phyloP scores from a whole-genome alignment of 2,113 vertebrate species.

The Muntiacus reevesi region DNA sequence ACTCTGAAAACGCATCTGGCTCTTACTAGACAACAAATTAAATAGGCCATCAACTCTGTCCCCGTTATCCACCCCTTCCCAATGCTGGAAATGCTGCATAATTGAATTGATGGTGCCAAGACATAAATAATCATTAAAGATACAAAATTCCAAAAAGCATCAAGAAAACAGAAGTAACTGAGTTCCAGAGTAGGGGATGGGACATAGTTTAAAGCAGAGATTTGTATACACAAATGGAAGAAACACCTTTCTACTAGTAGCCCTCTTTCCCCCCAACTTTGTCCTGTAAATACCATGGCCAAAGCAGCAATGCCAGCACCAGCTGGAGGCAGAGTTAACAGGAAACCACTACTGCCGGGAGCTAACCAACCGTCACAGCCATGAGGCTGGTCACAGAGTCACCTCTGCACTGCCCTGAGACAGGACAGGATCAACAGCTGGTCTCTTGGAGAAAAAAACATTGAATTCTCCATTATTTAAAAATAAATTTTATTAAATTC shows the following conservation, averaged over 20 bases:
- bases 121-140: background rate
- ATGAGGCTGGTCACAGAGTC: background rate
- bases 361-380: background rate
- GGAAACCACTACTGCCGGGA: background rate
- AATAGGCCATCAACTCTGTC: background rate
- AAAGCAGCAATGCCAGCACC: background rate
- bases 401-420: background rate
- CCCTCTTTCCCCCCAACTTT: background rate
- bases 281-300: background rate
- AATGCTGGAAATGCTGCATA: background rate
- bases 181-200: background rate
- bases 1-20: background rate
- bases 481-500: background rate
- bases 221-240: no score
- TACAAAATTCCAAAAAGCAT: background rate
- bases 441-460: background rate
- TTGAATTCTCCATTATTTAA: background rate
- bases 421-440: background rate
- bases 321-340: background rate
- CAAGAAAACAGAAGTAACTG: background rate
- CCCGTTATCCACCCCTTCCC: background rate
- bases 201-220: background rate
- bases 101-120: background rate
- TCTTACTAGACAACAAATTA: background rate
- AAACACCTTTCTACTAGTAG: background rate